These are phyloP conservation scores for Sogatella furcifera DNA, from an alignment of 1,140 invertebrate species.

Conservation along the genomic window DNA sequence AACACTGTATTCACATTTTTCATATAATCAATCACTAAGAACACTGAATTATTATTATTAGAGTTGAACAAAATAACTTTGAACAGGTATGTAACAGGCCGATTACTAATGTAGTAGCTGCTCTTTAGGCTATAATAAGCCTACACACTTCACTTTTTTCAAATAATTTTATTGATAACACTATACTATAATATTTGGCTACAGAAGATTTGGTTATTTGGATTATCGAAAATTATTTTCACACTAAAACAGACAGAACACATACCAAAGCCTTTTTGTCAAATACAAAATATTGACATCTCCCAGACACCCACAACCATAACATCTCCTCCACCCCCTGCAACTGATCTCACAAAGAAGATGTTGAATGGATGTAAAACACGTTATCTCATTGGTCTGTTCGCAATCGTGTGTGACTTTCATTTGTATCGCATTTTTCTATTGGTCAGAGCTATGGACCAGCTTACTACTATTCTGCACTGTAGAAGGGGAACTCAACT, in stretches of 20 bases:
- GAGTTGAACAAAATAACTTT: too few relatives aligned
- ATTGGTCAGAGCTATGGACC: background rate
- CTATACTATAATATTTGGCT: background rate
- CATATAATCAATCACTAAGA: too few relatives aligned
- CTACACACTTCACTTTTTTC: background rate
- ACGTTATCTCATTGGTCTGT: constrained; percentile 13
- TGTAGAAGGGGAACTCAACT: too few relatives aligned
- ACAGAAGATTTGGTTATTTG: background rate
- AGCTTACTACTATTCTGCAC: too few relatives aligned
- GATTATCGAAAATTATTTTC: background rate
- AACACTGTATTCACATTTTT: too few relatives aligned
- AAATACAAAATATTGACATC: constrained; percentile 21
- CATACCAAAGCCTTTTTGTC: background rate
- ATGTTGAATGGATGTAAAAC: constrained; percentile 16
- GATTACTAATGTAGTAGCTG: background rate
- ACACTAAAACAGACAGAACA: background rate
- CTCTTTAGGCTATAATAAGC: background rate
- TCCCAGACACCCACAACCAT: constrained; percentile 17
- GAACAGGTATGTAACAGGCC: too few relatives aligned
- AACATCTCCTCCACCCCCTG: constrained; percentile 18
- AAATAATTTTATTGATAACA: background rate
- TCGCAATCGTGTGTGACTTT: background rate
- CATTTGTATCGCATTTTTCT: background rate
- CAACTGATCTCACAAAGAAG: constrained; percentile 18
- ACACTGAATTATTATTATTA: too few relatives aligned